Conservation (phyloP, 1,140 invertebrate genomes). For the Brachionus plicatilis region DNA sequence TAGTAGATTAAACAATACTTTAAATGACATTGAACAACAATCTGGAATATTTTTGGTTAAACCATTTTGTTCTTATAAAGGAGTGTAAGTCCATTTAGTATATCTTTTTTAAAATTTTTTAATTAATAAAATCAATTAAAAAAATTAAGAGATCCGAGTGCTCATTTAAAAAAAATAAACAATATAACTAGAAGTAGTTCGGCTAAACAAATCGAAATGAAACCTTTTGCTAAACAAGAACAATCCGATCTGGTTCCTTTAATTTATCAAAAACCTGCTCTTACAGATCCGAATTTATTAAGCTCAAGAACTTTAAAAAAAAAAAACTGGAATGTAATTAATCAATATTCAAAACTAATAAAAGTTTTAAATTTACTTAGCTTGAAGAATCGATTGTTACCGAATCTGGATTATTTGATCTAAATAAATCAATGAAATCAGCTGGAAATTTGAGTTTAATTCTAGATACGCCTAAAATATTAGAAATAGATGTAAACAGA, state of each 20-base stretch:
- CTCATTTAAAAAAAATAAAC: background rate
- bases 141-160: background rate
- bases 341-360: background rate
- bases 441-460: background rate
- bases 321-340: background rate
- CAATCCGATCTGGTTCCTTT: background rate
- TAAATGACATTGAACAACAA: conserved; percentile 51
- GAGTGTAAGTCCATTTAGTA: conserved; percentile 47
- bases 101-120: background rate
- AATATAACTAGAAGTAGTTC: background rate
- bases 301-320: background rate
- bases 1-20: conserved; percentile 48
- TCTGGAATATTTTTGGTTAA: conserved; percentile 55
- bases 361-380: background rate
- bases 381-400: background rate
- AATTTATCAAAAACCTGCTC: background rate
- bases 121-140: background rate
- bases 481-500: conserved; percentile 55
- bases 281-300: background rate
- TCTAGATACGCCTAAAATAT: conserved; percentile 49
- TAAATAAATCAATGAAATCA: background rate
- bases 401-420: background rate
- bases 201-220: background rate
- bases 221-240: background rate
- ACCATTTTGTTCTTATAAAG: conserved; percentile 53